Evolutionary conservation across 2,797 vertebrate genomes (phyloP), one percentile per base, ranked within the genome.

Genomic region (Vireo griseus): DNA sequence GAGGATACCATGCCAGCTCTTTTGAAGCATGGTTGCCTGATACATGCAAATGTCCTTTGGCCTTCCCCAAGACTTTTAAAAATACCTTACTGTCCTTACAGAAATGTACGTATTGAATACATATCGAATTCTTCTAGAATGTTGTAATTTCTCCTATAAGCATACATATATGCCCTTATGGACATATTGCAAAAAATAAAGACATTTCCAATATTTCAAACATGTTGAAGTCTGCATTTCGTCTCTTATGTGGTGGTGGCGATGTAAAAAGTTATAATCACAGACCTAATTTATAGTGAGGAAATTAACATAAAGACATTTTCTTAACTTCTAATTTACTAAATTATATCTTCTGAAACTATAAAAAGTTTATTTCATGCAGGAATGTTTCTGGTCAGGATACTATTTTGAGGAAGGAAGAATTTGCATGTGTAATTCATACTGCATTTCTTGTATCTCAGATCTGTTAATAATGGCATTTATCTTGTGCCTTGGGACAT

Each of bases 381-480:
- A 47, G 58, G 18, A 80, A 14, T 55, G 16, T 68, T 90, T 87
- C 35, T 76, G 42, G 28, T 68, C 71, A 90, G 44, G 42, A 26
- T 61, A 9, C 24, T 83, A 4, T 78, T 92, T 92, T 58, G 42
- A 58, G 71, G 57, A 77, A 75, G 68, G 68, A 68, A 37, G 58
- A 54, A 66, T 78, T 83, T 81, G 48, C 78, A 40, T 35, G 35
- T 95, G 52, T 80, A 86, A 55, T 67, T 61, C 3, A 1, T 66
- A 31, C 44, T 67, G 52, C 29, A n/a, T 77, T 93, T 85, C 55
- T 94, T 63, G 2, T 55, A 29, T 84, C 71, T 94, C 26, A 48
- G 29, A 47, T 91, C 54, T 91, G 24, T 91, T 92, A 90, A 63
- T 92, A 81, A 77, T 73, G 81, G 62, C 57, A 37, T 94, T 92